Evolutionary conservation across 2,113 vertebrate genomes (phyloP).

Genomic region (Apaloderma vittatum): DNA sequence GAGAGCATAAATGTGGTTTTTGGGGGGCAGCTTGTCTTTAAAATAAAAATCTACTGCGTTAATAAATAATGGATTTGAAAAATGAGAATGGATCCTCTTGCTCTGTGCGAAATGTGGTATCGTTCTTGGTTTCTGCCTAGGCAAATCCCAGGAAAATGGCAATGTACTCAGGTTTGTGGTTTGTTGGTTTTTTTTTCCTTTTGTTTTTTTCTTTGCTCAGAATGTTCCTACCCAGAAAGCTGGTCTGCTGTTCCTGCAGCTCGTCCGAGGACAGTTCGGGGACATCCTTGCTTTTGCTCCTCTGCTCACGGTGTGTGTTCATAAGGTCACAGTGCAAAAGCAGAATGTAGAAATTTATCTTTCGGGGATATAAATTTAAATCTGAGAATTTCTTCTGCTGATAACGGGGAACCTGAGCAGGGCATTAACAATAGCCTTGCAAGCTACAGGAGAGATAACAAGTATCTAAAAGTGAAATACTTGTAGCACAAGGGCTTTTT

Average conservation of each 20-base stretch:
- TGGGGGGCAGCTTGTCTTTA: not conserved
- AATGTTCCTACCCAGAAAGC: not conserved
- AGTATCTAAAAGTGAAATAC: not conserved
- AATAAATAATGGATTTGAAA: not conserved
- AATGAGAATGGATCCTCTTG: not conserved
- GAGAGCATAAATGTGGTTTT: constrained; percentile 37
- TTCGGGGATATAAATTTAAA: not conserved
- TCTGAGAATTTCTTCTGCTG: not conserved
- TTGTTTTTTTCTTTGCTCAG: not conserved
- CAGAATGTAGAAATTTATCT: fast-evolving
- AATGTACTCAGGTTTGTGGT: not conserved
- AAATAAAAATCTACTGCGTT: not conserved
- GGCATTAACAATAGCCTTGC: fast-evolving
- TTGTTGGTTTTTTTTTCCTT: not conserved
- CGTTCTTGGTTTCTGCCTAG: not conserved
- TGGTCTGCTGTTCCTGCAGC: not conserved
- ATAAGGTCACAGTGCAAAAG: not conserved
- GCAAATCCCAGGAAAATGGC: not conserved
- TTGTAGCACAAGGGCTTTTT: not conserved
- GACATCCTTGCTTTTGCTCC: not conserved
- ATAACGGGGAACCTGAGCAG: not conserved
- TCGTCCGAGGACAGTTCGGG: not conserved
- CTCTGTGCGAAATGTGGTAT: not conserved
- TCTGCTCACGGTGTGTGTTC: not conserved
- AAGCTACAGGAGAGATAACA: not conserved